Percentiles rank a stretch among this genome's conserved stretches.
These are phyloP conservation scores for Drosophila takahashii DNA, from an alignment of 1,140 invertebrate genomes.

Conservation along the genomic window DNA sequence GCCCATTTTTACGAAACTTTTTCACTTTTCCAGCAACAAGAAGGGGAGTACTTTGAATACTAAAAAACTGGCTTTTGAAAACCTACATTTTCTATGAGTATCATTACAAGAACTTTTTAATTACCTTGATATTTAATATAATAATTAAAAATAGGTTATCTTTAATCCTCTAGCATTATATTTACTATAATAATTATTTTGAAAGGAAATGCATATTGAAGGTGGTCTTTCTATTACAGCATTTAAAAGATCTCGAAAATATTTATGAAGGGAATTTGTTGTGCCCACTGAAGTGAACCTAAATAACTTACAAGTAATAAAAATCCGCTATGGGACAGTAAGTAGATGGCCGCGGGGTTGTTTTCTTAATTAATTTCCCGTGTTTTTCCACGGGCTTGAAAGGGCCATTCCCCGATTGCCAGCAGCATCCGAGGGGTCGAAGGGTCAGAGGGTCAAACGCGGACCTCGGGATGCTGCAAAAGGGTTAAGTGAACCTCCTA, in stretches of 20 bases:
- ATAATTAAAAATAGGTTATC: not conserved
- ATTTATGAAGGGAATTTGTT: not conserved
- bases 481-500: constrained; percentile 48
- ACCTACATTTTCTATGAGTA: no score
- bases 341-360: constrained; percentile 25
- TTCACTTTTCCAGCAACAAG: not conserved
- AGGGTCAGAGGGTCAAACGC: constrained; percentile 37
- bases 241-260: not conserved
- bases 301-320: constrained; percentile 68
- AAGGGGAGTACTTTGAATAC: not conserved
- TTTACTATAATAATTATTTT: not conserved
- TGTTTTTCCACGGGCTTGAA: constrained; percentile 39
- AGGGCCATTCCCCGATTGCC: constrained; percentile 30
- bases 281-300: constrained; percentile 51
- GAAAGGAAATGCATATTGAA: not conserved
- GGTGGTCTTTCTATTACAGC: not conserved
- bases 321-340: constrained; percentile 55
- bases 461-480: constrained; percentile 8
- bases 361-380: constrained; percentile 75
- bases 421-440: constrained; percentile 17
- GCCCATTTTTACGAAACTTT: not conserved
- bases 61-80: not conserved
- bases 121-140: not conserved
- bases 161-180: no score
- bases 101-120: no score